Conservation (phyloP, 2,888 invertebrate genomes). For the Saturnia japonica region DNA sequence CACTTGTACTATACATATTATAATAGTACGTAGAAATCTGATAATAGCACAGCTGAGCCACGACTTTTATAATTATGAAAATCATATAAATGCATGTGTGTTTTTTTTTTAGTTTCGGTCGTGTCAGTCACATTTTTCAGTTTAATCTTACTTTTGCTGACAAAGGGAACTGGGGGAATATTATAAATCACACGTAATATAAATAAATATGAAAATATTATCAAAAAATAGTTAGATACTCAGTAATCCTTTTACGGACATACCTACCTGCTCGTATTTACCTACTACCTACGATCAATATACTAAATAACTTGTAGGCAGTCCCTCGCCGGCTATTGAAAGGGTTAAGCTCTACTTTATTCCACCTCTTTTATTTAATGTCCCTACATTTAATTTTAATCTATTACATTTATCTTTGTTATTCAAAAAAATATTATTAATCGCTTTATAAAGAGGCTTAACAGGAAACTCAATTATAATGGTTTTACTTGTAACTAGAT, state of each 20-base stretch:
- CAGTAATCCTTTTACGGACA: background rate
- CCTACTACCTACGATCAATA: background rate
- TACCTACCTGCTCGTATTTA: background rate
- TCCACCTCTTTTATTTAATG: conserved; percentile 31
- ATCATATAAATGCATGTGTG: too few species aligned
- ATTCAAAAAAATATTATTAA: background rate
- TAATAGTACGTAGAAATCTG: too few species aligned
- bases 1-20: too few species aligned
- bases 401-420: background rate
- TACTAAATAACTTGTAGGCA: conserved; percentile 29
- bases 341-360: conserved; percentile 43
- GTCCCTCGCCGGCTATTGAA: conserved; percentile 40
- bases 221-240: background rate
- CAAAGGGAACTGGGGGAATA: too few species aligned
- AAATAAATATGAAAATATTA: too few species aligned
- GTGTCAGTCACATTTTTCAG: too few species aligned
- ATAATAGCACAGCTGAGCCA: too few species aligned
- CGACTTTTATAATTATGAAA: too few species aligned
- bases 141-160: too few species aligned
- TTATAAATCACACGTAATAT: too few species aligned
- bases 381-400: conserved; percentile 29
- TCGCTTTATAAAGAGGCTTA: background rate
- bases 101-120: too few species aligned
- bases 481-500: too few species aligned
- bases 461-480: background rate